Conservation (phyloP, 2,113 vertebrate genomes). For the Antennarius striatus region DNA sequence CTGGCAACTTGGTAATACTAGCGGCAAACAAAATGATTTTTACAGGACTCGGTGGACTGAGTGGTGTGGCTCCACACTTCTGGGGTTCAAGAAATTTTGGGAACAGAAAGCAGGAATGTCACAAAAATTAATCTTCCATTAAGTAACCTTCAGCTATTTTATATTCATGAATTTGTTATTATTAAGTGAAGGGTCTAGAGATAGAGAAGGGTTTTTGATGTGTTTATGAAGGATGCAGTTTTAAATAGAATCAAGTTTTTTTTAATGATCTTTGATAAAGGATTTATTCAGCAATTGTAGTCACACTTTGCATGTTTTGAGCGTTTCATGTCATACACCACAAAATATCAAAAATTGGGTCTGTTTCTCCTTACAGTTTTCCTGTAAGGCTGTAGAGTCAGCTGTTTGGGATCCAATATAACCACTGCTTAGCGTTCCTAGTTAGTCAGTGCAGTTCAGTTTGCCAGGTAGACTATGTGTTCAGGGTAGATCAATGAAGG, state of each 20-base stretch:
- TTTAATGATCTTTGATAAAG: too few species aligned
- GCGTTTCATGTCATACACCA: neutral
- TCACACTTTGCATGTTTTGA: neutral
- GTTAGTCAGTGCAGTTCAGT: neutral
- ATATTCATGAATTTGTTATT: too few species aligned
- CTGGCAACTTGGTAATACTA: slow-evolving; percentile 53
- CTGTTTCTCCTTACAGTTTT: neutral
- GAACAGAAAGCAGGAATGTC: slow-evolving; percentile 26
- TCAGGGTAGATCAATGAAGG: neutral
- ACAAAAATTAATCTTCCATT: neutral
- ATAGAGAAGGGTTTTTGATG: too few species aligned
- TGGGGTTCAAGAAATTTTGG: slow-evolving; percentile 29
- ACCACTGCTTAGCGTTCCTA: slow-evolving; percentile 10
- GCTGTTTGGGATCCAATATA: neutral
- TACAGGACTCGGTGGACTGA: slow-evolving; percentile 50
- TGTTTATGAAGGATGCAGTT: too few species aligned
- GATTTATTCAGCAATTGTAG: too few species aligned
- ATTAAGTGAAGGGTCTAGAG: too few species aligned
- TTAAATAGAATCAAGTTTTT: too few species aligned
- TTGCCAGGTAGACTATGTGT: neutral
- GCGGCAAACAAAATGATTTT: slow-evolving; percentile 54
- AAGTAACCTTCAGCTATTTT: too few species aligned
- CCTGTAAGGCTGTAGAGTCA: slow-evolving; percentile 7
- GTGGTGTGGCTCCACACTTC: slow-evolving; percentile 32
- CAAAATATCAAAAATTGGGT: neutral